A percentile compares a stretch with the other conserved stretches of the same genome.
These are phyloP conservation scores for Drosophila borealis DNA, from an alignment of 2,888 invertebrate species.

Conservation along the genomic window DNA sequence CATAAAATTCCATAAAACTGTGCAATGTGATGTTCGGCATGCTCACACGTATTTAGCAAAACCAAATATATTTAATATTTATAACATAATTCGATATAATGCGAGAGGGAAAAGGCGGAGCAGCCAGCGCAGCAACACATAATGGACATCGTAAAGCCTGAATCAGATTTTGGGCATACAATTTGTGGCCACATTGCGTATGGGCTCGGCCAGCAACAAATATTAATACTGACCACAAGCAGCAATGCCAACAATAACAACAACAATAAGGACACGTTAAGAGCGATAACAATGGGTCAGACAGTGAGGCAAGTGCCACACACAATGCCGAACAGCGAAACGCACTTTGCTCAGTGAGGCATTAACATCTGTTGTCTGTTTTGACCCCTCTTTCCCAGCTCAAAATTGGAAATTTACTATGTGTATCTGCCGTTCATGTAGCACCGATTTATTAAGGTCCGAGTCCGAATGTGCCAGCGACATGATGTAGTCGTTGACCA, in stretches of 20 bases:
- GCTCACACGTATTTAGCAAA: conserved; percentile 57
- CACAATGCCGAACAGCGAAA: conserved; percentile 70
- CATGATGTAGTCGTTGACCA: conserved; percentile 14
- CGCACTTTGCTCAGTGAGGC: conserved; percentile 77
- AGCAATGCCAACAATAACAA: conserved; percentile 28
- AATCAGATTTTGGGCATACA: conserved; percentile 66
- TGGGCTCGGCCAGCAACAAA: conserved; percentile 42
- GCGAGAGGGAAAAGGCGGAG: conserved; percentile 44
- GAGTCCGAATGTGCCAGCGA: conserved; percentile 14
- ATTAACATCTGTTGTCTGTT: conserved; percentile 75
- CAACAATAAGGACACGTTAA: conserved; percentile 33
- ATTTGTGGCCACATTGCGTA: conserved; percentile 72
- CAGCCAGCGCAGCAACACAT: conserved; percentile 12
- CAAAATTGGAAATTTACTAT: conserved; percentile 27
- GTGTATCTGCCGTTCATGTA: conserved; percentile 14
- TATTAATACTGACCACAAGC: conserved; percentile 66
- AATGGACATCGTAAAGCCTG: conserved; percentile 65
- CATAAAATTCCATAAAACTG: conserved; percentile 62
- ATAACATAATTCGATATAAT: conserved; percentile 79
- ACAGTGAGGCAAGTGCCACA: conserved; percentile 39
- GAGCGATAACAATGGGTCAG: conserved; percentile 36
- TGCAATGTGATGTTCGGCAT: conserved; percentile 37
- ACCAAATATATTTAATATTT: conserved; percentile 73
- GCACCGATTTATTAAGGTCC: conserved; percentile 48
- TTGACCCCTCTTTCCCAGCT: neutral